Evolutionary conservation across 2,797 vertebrate genomes (phyloP).

Genomic region (Glyptemys insculpta): DNA sequence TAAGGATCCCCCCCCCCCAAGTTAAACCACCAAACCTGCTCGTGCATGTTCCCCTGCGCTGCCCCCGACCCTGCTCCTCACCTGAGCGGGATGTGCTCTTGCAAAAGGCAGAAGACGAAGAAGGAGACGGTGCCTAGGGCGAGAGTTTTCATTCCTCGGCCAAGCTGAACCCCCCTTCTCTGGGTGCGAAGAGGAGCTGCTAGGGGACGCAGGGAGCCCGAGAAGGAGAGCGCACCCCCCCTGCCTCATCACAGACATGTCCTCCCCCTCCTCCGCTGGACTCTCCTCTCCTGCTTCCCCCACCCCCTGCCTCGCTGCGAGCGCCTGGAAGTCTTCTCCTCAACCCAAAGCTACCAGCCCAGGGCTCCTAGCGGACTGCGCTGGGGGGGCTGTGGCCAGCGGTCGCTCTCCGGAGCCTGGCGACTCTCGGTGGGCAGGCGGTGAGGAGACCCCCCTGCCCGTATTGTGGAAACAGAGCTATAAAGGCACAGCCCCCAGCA

Average conservation of each 20-base stretch:
- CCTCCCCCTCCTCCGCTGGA: not conserved
- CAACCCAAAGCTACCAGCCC: not conserved
- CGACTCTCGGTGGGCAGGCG: constrained; percentile 53
- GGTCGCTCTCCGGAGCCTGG: constrained; percentile 69
- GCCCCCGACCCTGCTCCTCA: constrained; percentile 68
- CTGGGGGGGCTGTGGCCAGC: constrained; percentile 28
- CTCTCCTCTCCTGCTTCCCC: not conserved
- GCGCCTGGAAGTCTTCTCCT: not conserved
- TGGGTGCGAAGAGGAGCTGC: constrained; percentile 57
- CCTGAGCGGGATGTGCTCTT: constrained; percentile 78
- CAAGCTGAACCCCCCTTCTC: constrained; percentile 51
- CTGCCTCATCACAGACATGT: not conserved
- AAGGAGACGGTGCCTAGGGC: constrained; percentile 68
- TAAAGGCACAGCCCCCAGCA: constrained; percentile 58
- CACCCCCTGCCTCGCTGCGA: constrained; percentile 4
- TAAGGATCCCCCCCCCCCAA: not conserved
- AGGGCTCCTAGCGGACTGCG: not conserved
- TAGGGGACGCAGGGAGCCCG: constrained; percentile 8
- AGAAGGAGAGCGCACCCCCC: not conserved
- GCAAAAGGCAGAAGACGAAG: constrained; percentile 77
- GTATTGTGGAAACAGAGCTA: constrained; percentile 55
- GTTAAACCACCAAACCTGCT: too few relatives aligned
- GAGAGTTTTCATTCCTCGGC: constrained; percentile 71
- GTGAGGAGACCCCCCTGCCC: constrained; percentile 35
- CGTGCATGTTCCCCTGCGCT: fast-evolving